Conservation (phyloP, 2,888 invertebrate species). For the Helicoverpa assulta region DNA sequence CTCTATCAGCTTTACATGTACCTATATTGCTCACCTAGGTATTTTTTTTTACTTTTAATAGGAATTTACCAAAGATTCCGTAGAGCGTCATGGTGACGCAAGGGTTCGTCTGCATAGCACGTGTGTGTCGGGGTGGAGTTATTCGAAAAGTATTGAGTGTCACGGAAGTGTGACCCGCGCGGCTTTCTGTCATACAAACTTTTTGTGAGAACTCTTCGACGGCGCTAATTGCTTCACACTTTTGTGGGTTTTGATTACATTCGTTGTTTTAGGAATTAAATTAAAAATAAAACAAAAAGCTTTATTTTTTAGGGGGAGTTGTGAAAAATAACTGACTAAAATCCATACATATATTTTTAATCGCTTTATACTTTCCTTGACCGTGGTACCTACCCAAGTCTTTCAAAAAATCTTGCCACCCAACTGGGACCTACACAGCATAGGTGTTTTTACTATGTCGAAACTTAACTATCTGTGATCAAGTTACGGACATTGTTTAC, state of each 20-base stretch:
- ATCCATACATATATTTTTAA: too few relatives aligned
- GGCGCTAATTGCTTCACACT: slow-evolving; percentile 79
- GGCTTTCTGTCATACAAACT: slow-evolving; percentile 75
- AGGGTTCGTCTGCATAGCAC: slow-evolving; percentile 70
- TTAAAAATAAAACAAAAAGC: too few relatives aligned
- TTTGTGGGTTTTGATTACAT: slow-evolving; percentile 45
- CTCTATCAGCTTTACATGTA: too few relatives aligned
- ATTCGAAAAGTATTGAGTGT: slow-evolving; percentile 73
- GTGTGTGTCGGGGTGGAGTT: slow-evolving; percentile 69
- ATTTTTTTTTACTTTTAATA: too few relatives aligned
- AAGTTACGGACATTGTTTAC: background rate
- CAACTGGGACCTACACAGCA: too few relatives aligned
- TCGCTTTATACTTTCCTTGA: too few relatives aligned
- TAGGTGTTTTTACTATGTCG: too few relatives aligned
- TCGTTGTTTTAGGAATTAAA: background rate
- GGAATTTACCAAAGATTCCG: background rate
- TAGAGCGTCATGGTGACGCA: slow-evolving; percentile 22
- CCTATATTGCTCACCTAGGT: too few relatives aligned
- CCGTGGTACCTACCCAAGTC: too few relatives aligned
- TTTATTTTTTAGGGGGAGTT: too few relatives aligned
- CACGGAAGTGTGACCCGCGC: slow-evolving; percentile 80
- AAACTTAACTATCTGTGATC: background rate
- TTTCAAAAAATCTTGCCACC: too few relatives aligned
- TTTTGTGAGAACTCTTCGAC: slow-evolving; percentile 67
- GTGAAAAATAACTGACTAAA: too few relatives aligned